Percentiles rank a stretch among this genome's conserved stretches.
phyloP scores from a whole-genome alignment of 2,888 invertebrate genomes.

The Hydropsyche betteni region DNA sequence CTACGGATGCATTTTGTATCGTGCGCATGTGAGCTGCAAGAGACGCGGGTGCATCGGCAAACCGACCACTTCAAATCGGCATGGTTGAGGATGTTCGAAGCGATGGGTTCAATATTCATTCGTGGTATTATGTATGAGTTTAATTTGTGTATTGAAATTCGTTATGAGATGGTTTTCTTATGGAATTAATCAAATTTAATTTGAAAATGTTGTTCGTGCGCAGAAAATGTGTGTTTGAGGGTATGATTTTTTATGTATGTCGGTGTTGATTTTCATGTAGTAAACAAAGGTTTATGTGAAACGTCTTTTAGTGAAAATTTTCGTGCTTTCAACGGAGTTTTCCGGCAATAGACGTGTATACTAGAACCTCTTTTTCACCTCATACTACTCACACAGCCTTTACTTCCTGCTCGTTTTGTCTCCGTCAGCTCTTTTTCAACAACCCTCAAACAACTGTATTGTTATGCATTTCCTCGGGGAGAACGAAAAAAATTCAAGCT shows the following conservation, averaged over 20 bases:
- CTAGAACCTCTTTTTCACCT: neutral
- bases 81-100: no score
- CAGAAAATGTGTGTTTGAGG: neutral
- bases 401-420: conserved; percentile 35
- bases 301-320: conserved; percentile 26
- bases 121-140: no score
- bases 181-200: neutral
- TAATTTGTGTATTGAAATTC: no score
- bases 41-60: no score
- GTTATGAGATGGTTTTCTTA: neutral
- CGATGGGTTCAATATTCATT: no score
- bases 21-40: no score
- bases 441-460: conserved; percentile 35
- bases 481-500: conserved; percentile 8
- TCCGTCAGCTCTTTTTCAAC: conserved; percentile 46
- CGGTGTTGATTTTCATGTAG: conserved; percentile 14
- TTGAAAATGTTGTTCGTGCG: neutral
- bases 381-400: neutral
- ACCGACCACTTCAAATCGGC: no score
- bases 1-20: no score
- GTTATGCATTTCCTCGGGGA: conserved; percentile 37
- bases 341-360: conserved; percentile 30
- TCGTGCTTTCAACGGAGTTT: conserved; percentile 32
- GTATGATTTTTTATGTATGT: neutral
- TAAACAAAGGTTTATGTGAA: conserved; percentile 24